These are phyloP conservation scores for Phylloscopus trochiloides DNA, from an alignment of 2,113 vertebrate species.

Conservation along the genomic window DNA sequence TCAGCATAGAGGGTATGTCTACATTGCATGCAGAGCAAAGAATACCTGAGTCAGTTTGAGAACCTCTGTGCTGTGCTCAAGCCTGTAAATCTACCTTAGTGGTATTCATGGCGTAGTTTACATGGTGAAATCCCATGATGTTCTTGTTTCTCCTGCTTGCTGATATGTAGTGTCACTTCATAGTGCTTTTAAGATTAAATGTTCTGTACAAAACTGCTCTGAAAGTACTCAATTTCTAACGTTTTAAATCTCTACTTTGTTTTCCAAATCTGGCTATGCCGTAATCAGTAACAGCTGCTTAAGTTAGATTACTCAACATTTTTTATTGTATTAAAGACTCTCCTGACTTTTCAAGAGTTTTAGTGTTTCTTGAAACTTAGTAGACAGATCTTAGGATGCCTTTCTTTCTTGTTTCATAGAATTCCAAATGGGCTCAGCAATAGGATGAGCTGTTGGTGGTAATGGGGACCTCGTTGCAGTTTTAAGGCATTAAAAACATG, in stretches of 20 bases:
- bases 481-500: neutral
- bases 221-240: neutral
- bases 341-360: neutral
- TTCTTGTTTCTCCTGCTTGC: constrained; percentile 42
- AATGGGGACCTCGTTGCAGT: neutral
- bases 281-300: neutral
- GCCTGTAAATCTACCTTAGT: constrained; percentile 37
- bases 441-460: neutral
- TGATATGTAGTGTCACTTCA: constrained; percentile 34
- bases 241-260: neutral
- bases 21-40: constrained; percentile 23
- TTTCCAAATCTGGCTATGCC: neutral
- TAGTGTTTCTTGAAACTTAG: neutral
- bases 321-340: constrained; percentile 19
- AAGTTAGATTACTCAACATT: neutral
- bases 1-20: constrained; percentile 6
- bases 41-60: neutral
- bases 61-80: constrained; percentile 10
- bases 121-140: neutral
- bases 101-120: neutral
- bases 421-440: neutral
- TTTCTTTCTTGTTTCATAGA: neutral
- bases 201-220: constrained; percentile 51
- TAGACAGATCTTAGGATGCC: neutral
- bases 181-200: constrained; percentile 59